Conservation (phyloP, 2,888 invertebrate genomes). For the Acrobasis consociella region DNA sequence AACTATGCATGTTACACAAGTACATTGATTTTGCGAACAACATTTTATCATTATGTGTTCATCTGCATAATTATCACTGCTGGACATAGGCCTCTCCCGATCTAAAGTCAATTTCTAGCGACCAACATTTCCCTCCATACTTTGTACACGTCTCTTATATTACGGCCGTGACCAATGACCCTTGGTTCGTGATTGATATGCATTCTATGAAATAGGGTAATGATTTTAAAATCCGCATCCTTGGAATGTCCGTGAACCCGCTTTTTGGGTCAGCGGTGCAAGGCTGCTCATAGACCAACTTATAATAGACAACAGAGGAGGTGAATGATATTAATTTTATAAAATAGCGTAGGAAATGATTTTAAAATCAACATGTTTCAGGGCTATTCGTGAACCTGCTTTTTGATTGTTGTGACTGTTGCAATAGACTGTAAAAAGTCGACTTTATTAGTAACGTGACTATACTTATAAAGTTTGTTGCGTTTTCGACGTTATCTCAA, state of each 20-base stretch:
- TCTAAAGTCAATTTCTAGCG: not conserved
- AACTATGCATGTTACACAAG: too few relatives aligned
- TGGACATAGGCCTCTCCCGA: too few relatives aligned
- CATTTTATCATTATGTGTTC: not conserved
- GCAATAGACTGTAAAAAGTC: too few relatives aligned
- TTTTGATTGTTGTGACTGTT: constrained; percentile 51
- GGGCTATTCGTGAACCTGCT: constrained; percentile 50
- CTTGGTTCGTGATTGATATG: constrained; percentile 15
- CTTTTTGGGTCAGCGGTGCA: constrained; percentile 60
- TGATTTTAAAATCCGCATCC: constrained; percentile 32
- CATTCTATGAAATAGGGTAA: constrained; percentile 31
- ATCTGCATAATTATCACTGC: too few relatives aligned
- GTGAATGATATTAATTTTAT: constrained; percentile 22
- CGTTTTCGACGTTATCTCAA: too few relatives aligned
- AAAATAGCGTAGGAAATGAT: constrained; percentile 34
- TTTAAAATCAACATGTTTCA: constrained; percentile 31
- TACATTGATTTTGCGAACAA: not conserved
- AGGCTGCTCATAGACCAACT: constrained; percentile 37
- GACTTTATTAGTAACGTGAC: too few relatives aligned
- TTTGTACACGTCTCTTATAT: not conserved
- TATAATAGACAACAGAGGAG: not conserved
- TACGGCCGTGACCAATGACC: not conserved
- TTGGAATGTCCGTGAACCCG: constrained; percentile 49
- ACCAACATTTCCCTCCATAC: not conserved
- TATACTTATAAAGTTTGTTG: too few relatives aligned